Conservation (phyloP, 2,113 vertebrate species). For the Syrmaticus mikado region DNA sequence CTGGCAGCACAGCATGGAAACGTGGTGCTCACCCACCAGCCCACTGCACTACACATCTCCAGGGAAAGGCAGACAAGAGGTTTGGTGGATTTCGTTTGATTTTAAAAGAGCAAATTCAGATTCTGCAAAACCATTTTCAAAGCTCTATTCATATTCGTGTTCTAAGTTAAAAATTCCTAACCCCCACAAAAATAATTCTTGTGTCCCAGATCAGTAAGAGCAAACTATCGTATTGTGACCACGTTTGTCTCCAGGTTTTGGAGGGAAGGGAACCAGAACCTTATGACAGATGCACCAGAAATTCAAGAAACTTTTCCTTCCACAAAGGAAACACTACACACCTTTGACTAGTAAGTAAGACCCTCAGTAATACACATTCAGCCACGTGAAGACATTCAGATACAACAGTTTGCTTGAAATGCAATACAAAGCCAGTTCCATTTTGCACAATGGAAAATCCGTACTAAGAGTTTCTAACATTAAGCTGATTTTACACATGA, state of each 20-base stretch:
- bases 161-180: not conserved
- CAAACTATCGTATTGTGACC: not conserved
- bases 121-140: not conserved
- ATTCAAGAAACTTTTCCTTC: not conserved
- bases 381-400: not conserved
- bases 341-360: not conserved
- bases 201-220: not conserved
- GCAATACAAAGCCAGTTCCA: not conserved
- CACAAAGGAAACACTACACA: not conserved
- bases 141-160: not conserved
- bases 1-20: not conserved
- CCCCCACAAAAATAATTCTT: slow-evolving; percentile 1
- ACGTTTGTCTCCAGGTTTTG: not conserved
- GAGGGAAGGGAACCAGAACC: not conserved
- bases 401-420: not conserved
- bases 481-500: not conserved
- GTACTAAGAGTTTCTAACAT: not conserved
- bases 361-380: not conserved
- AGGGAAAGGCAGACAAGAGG: not conserved
- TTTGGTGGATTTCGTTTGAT: not conserved
- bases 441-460: not conserved
- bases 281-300: not conserved
- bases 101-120: not conserved
- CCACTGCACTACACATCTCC: fast-evolving
- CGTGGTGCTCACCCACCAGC: not conserved